Evolutionary conservation across 92 coral and sea anemone genomes (phyloP).

Genomic region (Paragorgia papillata): DNA sequence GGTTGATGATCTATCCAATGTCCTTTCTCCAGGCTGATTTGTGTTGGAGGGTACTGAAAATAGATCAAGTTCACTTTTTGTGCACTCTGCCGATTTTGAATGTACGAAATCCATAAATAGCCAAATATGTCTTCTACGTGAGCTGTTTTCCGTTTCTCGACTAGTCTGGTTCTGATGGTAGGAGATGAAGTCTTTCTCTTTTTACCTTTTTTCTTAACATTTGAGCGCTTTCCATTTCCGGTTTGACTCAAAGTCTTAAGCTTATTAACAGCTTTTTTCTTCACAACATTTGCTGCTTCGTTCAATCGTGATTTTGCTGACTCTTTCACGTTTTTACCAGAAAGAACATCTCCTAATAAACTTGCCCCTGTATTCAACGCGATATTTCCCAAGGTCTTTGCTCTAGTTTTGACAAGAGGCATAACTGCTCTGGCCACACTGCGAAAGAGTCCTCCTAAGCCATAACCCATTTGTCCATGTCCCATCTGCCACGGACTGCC

Average conservation of each 20-base stretch:
- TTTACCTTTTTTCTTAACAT: background rate
- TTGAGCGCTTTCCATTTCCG: constrained; percentile 9
- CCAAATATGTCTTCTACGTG: constrained; percentile 2
- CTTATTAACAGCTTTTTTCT: constrained; percentile 1
- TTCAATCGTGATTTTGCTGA: background rate
- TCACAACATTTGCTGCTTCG: background rate
- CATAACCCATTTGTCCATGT: constrained; percentile 34
- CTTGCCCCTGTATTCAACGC: too few relatives aligned
- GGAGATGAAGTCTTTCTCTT: background rate
- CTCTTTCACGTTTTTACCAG: too few relatives aligned
- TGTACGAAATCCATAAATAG: constrained; percentile 22
- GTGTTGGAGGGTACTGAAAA: constrained; percentile 22
- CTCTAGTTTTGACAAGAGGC: too few relatives aligned
- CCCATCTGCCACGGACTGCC: too few relatives aligned
- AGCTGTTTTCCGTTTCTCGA: background rate
- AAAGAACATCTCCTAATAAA: too few relatives aligned
- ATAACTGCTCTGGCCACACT: too few relatives aligned
- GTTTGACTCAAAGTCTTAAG: background rate
- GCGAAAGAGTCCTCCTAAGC: too few relatives aligned
- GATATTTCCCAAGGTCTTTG: too few relatives aligned
- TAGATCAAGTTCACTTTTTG: constrained; percentile 1
- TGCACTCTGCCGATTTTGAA: background rate
- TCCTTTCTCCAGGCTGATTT: background rate
- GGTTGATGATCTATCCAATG: constrained; percentile 30
- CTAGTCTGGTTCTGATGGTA: background rate